These are phyloP conservation scores for Bicyclus anynana DNA, from an alignment of 1,140 invertebrate species.

Conservation along the genomic window DNA sequence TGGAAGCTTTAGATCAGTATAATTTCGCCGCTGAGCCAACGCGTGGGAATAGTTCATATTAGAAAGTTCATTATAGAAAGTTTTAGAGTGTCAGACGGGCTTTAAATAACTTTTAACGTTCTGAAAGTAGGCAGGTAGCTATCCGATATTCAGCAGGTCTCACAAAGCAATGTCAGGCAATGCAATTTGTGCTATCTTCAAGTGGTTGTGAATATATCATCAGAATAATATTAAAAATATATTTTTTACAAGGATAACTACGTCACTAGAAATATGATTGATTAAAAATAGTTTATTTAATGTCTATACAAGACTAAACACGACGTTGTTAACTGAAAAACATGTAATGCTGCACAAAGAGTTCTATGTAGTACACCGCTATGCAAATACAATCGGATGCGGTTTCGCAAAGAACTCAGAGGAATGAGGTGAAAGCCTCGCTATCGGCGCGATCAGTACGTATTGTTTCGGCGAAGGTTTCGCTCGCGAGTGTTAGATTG, in stretches of 20 bases:
- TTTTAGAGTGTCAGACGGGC: neutral
- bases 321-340: no score
- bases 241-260: no score
- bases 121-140: neutral
- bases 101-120: neutral
- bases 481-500: constrained; percentile 10
- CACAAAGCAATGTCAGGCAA: no score
- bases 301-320: no score
- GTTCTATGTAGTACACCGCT: neutral
- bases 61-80: no score
- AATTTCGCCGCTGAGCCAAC: neutral
- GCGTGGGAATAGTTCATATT: neutral
- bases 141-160: neutral
- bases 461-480: neutral
- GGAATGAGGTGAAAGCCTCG: neutral
- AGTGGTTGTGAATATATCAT: no score
- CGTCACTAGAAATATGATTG: no score
- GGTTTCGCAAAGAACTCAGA: neutral
- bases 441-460: neutral
- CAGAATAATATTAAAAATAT: no score
- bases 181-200: no score
- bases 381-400: neutral
- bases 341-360: neutral
- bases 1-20: neutral
- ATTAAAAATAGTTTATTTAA: no score